phyloP scores from a whole-genome alignment of 2,888 invertebrate genomes.

The Trilocha varians region DNA sequence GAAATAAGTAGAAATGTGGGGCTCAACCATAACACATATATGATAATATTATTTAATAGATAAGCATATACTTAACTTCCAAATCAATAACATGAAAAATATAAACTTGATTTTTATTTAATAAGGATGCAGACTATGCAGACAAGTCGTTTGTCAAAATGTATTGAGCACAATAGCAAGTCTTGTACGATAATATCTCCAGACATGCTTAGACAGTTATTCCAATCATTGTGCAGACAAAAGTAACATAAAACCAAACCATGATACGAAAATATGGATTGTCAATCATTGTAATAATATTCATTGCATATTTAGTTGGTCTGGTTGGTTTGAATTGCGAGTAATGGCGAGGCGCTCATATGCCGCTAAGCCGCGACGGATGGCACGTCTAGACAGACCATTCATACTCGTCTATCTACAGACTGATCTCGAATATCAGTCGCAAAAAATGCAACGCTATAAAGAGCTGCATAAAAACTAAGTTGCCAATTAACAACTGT shows the following conservation, averaged over 20 bases:
- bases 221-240: constrained; percentile 30
- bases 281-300: constrained; percentile 35
- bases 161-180: constrained; percentile 26
- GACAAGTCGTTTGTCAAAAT: constrained; percentile 22
- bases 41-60: too few relatives aligned
- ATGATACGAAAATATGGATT: constrained; percentile 29
- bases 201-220: constrained; percentile 42
- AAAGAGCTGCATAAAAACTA: constrained; percentile 29
- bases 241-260: constrained; percentile 29
- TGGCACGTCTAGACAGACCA: constrained; percentile 50
- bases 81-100: constrained; percentile 2
- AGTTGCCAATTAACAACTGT: constrained; percentile 36
- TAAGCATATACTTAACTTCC: background rate
- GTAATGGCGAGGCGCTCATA: constrained; percentile 28
- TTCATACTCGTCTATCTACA: constrained; percentile 49
- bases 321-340: constrained; percentile 27
- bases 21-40: too few relatives aligned
- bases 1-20: too few relatives aligned
- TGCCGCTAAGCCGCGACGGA: constrained; percentile 37
- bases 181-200: constrained; percentile 33
- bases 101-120: constrained; percentile 1
- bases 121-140: constrained; percentile 15
- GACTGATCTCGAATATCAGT: constrained; percentile 41
- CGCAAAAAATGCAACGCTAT: constrained; percentile 38
- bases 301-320: constrained; percentile 40